Evolutionary conservation across 2,113 vertebrate species (phyloP), one percentile per base, ranked within the genome.

Genomic region (Cryptomyrus ogoouensis): DNA sequence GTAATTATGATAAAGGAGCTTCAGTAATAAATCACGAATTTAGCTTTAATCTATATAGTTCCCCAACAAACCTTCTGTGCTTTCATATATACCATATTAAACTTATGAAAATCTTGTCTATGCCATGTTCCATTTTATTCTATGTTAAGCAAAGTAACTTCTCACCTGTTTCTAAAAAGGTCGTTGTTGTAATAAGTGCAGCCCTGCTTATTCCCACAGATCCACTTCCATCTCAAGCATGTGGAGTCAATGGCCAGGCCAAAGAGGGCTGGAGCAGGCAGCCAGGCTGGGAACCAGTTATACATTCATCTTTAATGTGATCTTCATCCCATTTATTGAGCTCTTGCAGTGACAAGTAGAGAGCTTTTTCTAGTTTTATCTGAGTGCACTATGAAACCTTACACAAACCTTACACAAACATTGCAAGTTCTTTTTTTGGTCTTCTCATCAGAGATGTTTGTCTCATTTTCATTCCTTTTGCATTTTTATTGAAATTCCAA

Each of bases 101-200:
- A 74, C 31, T 31, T 70, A 13, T 31, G 62, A 24, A 70, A 70
- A 13, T 13, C 27, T 70, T 74, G 66, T 74, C 24, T 62, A 10
- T 62, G 56, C 4, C n/a, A 15, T 74, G 66, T 74, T 35, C n/a
- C 27, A 74, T 74, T 74, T 35, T 35, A 27, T 74, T 31, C 10
- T 74, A 5, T 77, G 74, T 42, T 80, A 17, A 15, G 5, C 27
- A 80, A 77, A 39, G 19, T n/a, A 24, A 87, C 49, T 17, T 46
- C 90, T 50, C 92, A 99, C 98, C 98, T 96, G 96, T 95, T 96
- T 39, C 98, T 97, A 52, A 99, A 94, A 50, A 96, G 89, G 39
- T 97, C 91, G 0, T 97, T 99, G 96, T 99, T 95, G 83, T 99
- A 99, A 95, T 99, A 99, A 93, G 91, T 92, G 0, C 98, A 99